These are phyloP conservation scores for Drosophila sucinea DNA, from an alignment of 1,140 invertebrate genomes.

Conservation along the genomic window DNA sequence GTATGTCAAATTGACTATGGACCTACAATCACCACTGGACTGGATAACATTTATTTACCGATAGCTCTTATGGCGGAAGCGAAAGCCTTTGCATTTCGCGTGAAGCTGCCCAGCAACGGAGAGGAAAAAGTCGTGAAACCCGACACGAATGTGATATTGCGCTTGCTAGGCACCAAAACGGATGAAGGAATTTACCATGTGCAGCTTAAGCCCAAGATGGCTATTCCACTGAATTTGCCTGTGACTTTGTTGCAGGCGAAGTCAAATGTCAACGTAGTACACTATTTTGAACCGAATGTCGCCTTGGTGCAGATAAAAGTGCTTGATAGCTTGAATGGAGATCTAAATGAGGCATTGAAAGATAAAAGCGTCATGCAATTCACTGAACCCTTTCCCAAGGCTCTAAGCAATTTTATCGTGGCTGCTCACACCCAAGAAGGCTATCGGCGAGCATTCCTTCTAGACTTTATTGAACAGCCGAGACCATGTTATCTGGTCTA, in stretches of 20 bases:
- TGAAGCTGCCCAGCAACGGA: slow-evolving; percentile 30
- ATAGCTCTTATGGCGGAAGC: slow-evolving; percentile 30
- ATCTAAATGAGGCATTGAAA: slow-evolving; percentile 26
- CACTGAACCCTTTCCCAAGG: slow-evolving; percentile 20
- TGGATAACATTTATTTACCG: slow-evolving; percentile 27
- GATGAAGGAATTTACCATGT: slow-evolving; percentile 39
- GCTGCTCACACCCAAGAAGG: slow-evolving; percentile 46
- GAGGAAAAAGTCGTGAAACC: slow-evolving; percentile 29
- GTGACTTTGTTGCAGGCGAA: slow-evolving; percentile 34
- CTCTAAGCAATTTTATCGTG: slow-evolving; percentile 21
- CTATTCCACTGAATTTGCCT: slow-evolving; percentile 44
- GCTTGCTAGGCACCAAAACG: slow-evolving; percentile 32
- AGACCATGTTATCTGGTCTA: slow-evolving; percentile 47
- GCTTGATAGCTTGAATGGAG: slow-evolving; percentile 27
- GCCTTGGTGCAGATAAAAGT: slow-evolving; percentile 46
- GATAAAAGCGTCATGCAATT: not conserved
- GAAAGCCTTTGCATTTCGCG: slow-evolving; percentile 44
- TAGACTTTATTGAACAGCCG: slow-evolving; percentile 39
- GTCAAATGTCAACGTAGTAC: slow-evolving; percentile 39
- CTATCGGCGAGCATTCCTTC: slow-evolving; percentile 48
- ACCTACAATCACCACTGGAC: not conserved
- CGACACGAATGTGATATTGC: slow-evolving; percentile 41
- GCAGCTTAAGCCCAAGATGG: slow-evolving; percentile 41
- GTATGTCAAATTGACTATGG: slow-evolving; percentile 54
- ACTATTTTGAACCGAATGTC: slow-evolving; percentile 28